Base-by-base conservation (phyloP, 1,140 invertebrate genomes). In the Cardiocondyla obscurior region DNA sequence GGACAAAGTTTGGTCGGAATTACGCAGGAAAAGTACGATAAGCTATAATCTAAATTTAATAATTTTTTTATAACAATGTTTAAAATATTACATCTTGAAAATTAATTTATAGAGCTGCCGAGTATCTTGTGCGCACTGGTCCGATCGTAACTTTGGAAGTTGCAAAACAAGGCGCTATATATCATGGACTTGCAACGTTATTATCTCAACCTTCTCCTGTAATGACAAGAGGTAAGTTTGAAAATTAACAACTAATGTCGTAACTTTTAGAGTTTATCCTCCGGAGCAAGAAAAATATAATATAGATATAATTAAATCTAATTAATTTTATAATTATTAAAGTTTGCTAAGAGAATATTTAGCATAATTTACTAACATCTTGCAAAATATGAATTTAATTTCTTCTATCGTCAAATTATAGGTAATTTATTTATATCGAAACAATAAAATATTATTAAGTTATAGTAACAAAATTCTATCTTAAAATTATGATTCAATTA, bases 1-100 rank as follows among this genome's bases (percentile, higher is more conserved):
- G 99, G 98, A 12, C 97, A 99, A 92, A 99, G 98, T 91, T 95
- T 99, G 55, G 97, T 99, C 36, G 99, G 98, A 60, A 98, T 99
- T 76, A 98, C 98, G 4, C 99, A 99, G 94, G 99, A 99, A 95
- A 96, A 96, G 96, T 97, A 79, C 2, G 33, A 16, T 6, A 64
- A 7, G 1, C 3, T 44, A 22, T 33, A 77, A 51, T 64, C 6
- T 33, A 10, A 67, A n/a, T 39, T 51, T 53, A 69, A 46, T 46
- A 46, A 51, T 65, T 25, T 28, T 5, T 2, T 19, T 42, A n/a
- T n/a, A 30, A 39, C 6, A n/a, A 39, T 19, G 2, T 76, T 22
- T 49, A 3, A 49, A 64, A 25, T 2, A 16, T 42, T 39, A 4
- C 33, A 42, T 39, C 0, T 36, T 51, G 49, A 79, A 67, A 77